Conservation (phyloP, 2,888 invertebrate species). For the Prosopocoilus inquinatus region DNA sequence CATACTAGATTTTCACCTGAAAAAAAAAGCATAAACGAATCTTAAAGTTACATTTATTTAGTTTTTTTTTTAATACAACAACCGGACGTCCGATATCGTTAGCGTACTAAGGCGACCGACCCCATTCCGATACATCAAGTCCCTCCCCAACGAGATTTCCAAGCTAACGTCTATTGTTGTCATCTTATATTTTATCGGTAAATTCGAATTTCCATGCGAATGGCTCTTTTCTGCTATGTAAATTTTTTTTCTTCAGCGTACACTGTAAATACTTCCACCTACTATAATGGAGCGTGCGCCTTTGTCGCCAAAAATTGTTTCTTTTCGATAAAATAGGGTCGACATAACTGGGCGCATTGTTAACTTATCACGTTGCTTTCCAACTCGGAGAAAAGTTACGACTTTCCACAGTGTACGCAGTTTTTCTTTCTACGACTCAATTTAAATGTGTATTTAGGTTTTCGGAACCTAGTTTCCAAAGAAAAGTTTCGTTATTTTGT, state of each 20-base stretch:
- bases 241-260: slow-evolving; percentile 47
- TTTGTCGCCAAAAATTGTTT: slow-evolving; percentile 31
- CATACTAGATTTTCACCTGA: background rate
- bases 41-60: slow-evolving; percentile 47
- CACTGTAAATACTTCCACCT: slow-evolving; percentile 50
- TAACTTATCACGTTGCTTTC: background rate
- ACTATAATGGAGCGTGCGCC: slow-evolving; percentile 43
- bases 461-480: too few relatives aligned
- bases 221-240: slow-evolving; percentile 50
- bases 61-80: slow-evolving; percentile 47
- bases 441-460: too few relatives aligned
- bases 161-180: slow-evolving; percentile 49
- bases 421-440: too few relatives aligned
- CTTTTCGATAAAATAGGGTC: background rate
- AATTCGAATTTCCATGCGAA: slow-evolving; percentile 52
- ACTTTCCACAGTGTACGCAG: too few relatives aligned
- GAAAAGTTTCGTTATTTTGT: too few relatives aligned
- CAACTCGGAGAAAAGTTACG: too few relatives aligned
- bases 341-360: background rate
- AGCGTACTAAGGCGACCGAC: slow-evolving; percentile 37
- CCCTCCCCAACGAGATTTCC: slow-evolving; percentile 42
- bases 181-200: slow-evolving; percentile 53
- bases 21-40: background rate
- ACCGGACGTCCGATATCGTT: slow-evolving; percentile 49
- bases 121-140: slow-evolving; percentile 46